A percentile compares a stretch with the other conserved stretches of the same genome.
Evolutionary conservation across 2,888 invertebrate species (phyloP).

Genomic region (Eupithecia subumbrata): DNA sequence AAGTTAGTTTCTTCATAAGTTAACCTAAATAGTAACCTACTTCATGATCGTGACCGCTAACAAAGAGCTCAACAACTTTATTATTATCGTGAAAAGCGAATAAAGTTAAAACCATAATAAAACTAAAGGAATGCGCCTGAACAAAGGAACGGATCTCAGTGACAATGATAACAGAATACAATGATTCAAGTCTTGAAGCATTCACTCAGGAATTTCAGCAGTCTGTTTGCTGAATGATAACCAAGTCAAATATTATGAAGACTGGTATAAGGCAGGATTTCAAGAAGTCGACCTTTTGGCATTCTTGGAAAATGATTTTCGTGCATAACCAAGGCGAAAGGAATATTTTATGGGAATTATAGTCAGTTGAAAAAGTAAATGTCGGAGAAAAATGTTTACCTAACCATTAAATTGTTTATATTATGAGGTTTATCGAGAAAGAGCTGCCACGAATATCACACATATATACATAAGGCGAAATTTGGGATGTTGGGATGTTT

Average conservation of each 20-base stretch:
- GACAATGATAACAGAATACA: constrained; percentile 22
- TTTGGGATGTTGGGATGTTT: too few relatives aligned
- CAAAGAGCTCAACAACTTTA: not conserved
- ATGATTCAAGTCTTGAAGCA: constrained; percentile 33
- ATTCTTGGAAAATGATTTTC: not conserved
- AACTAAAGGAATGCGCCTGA: constrained; percentile 41
- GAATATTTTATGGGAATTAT: not conserved
- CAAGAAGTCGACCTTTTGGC: not conserved
- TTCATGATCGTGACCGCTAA: not conserved
- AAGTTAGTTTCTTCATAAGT: too few relatives aligned
- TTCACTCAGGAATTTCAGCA: constrained; percentile 34
- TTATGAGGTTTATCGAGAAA: too few relatives aligned
- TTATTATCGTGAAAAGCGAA: not conserved
- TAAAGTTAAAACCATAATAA: not conserved
- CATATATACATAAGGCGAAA: too few relatives aligned
- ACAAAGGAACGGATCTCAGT: constrained; percentile 33
- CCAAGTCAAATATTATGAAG: constrained; percentile 12
- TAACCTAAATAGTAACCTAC: too few relatives aligned
- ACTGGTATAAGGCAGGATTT: not conserved
- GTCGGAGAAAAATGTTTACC: too few relatives aligned
- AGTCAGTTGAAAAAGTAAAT: not conserved
- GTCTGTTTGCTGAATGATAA: constrained; percentile 39
- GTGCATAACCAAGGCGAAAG: not conserved
- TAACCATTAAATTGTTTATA: too few relatives aligned
- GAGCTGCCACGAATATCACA: too few relatives aligned